These are phyloP conservation scores for Ceriagrion tenellum DNA, from an alignment of 2,888 invertebrate genomes.

Conservation along the genomic window DNA sequence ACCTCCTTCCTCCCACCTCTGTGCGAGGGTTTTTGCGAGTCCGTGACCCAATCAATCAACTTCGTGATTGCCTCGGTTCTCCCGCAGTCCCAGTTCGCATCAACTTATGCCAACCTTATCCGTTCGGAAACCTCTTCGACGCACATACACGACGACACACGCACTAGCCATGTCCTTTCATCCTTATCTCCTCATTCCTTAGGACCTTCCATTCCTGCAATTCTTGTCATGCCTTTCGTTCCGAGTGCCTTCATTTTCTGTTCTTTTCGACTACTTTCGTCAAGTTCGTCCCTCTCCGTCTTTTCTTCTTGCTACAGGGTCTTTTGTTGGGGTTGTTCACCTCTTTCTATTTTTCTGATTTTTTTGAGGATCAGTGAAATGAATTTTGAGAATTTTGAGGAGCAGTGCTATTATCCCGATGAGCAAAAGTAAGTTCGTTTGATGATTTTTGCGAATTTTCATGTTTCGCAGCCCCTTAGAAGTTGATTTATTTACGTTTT, in stretches of 20 bases:
- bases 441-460: no score
- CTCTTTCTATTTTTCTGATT: no score
- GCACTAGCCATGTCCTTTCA: not conserved
- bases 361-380: no score
- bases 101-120: conserved; percentile 35
- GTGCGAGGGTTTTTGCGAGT: conserved; percentile 16
- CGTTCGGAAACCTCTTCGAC: not conserved
- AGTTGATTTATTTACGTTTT: no score
- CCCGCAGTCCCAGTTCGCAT: conserved; percentile 58
- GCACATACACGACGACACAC: not conserved
- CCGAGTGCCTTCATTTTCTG: not conserved
- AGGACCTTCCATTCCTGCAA: not conserved
- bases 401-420: no score
- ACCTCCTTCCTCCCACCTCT: not conserved
- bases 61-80: conserved; percentile 30
- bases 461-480: no score
- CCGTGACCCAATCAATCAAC: conserved; percentile 67
- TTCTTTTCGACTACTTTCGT: not conserved
- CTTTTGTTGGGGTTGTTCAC: not conserved
- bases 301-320: not conserved
- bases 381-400: no score
- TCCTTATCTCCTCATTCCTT: not conserved
- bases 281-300: not conserved
- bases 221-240: not conserved
- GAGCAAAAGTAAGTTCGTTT: no score